A percentile compares a stretch with the other conserved stretches of the same genome.
These are phyloP conservation scores for Dromiciops gliroides DNA, from an alignment of 2,113 vertebrate genomes.

Conservation along the genomic window DNA sequence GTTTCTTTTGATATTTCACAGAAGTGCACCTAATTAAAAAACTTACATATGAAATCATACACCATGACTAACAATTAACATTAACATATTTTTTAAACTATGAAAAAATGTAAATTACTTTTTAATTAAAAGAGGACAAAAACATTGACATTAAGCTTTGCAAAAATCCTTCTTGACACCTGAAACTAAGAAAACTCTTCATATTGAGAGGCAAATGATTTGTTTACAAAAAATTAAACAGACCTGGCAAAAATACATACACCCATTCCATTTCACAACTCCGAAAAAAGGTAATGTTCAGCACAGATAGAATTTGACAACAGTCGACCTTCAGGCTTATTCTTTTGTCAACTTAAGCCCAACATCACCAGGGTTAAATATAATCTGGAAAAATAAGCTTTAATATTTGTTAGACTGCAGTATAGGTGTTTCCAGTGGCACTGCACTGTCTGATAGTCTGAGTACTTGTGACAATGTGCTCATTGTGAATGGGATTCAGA, in stretches of 20 bases:
- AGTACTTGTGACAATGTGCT: constrained; percentile 87
- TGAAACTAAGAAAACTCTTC: constrained; percentile 81
- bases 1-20: constrained; percentile 88
- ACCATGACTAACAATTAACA: constrained; percentile 87
- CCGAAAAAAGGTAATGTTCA: constrained; percentile 84
- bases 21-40: constrained; percentile 88
- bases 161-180: constrained; percentile 85
- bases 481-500: constrained; percentile 87
- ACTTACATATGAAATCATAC: constrained; percentile 85
- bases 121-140: constrained; percentile 85
- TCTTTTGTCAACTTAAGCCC: constrained; percentile 80
- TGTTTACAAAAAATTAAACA: constrained; percentile 75
- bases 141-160: constrained; percentile 83
- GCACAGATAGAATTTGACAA: constrained; percentile 86
- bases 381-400: constrained; percentile 75
- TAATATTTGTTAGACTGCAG: constrained; percentile 84
- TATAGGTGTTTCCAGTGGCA: constrained; percentile 89
- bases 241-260: constrained; percentile 84
- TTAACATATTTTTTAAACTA: constrained; percentile 85
- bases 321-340: constrained; percentile 82
- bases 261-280: constrained; percentile 86
- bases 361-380: constrained; percentile 78
- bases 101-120: constrained; percentile 86
- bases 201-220: constrained; percentile 81
- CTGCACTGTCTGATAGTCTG: constrained; percentile 90